Evolutionary conservation across 2,888 invertebrate genomes (phyloP).

Genomic region (Phaedon cochleariae): DNA sequence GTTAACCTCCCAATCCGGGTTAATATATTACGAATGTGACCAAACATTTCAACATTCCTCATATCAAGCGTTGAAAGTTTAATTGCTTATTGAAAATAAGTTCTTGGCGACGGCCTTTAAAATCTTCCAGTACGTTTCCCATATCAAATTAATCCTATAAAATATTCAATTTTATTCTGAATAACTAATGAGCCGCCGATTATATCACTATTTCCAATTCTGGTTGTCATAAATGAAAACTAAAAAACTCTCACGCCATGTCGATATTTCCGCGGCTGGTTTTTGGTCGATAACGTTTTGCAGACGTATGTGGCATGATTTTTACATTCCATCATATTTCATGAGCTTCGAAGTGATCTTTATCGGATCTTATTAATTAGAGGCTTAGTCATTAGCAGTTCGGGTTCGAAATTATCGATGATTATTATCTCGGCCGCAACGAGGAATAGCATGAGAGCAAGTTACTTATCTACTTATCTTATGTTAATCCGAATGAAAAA

Average conservation of each 20-base stretch:
- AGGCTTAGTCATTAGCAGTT: conserved; percentile 11
- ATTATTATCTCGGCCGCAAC: conserved; percentile 3
- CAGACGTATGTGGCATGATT: conserved; percentile 13
- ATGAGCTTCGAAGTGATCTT: conserved; percentile 23
- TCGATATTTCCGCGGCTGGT: conserved; percentile 13
- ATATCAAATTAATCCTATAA: too few species aligned
- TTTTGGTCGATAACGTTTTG: neutral
- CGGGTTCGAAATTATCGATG: conserved; percentile 10
- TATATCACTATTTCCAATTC: neutral
- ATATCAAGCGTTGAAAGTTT: too few species aligned
- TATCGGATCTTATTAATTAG: conserved; percentile 27
- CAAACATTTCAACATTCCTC: too few species aligned
- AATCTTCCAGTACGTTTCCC: too few species aligned
- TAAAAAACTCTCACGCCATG: conserved; percentile 5
- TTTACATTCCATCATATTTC: conserved; percentile 26
- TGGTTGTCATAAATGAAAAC: neutral
- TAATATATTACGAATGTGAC: too few species aligned
- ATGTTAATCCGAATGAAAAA: too few species aligned
- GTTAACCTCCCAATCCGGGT: too few species aligned
- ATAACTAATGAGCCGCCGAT: too few species aligned
- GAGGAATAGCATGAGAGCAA: conserved; percentile 4
- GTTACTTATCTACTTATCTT: too few species aligned
- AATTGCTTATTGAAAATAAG: too few species aligned
- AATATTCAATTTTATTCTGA: too few species aligned
- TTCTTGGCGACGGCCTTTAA: too few species aligned